Evolutionary conservation across 2,888 invertebrate species (phyloP), one percentile per base, ranked within the genome.

Genomic region (Dolichopus griseipennis): DNA sequence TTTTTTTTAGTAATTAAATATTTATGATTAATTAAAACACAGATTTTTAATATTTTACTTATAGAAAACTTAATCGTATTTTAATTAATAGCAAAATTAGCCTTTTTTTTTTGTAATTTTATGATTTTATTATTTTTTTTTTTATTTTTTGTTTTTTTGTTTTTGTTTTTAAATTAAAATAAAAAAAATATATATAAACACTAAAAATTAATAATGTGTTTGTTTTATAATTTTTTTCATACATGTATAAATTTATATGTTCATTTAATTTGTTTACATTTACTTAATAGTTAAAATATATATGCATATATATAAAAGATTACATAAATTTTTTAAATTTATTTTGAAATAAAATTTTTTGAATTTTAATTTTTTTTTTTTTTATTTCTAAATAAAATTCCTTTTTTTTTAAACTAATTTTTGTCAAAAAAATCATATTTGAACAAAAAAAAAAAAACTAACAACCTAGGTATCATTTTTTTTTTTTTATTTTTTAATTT

Each of bases 271-370:
- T 27, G 27, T 70, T 37, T n/a, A 62, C 67, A 66, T 66, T 68
- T 41, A 20, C 63, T 67, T 43, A 41, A 67, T 61, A 33, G 37
- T 67, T 27, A 22, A 61, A n/a, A n/a, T n/a, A 62, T 34, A 61
- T 66, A 68, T 66, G 63, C 61, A 66, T 65, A 64, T 69, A 66
- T 65, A 64, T 69, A 68, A 61, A 63, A 65, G 61, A n/a, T 66
- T 62, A 67, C 37, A 70, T 41, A 52, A 65, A n/a, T n/a, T 67
- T 69, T 68, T 71, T 65, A 67, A 68, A 66, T 68, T 71, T 68
- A 69, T 61, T 69, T 65, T 68, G 67, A 22, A 68, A 68, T 37
- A 67, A 34, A 65, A 68, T 37, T 27, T 27, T 61, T 33, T 9
- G 43, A 64, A 61, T 62, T 65, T 68, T 66, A 64, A 21, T 66